Percentiles rank a stretch among this genome's conserved stretches.
Conservation (phyloP, 1,140 invertebrate genomes). For the Leguminivora glycinivorella region DNA sequence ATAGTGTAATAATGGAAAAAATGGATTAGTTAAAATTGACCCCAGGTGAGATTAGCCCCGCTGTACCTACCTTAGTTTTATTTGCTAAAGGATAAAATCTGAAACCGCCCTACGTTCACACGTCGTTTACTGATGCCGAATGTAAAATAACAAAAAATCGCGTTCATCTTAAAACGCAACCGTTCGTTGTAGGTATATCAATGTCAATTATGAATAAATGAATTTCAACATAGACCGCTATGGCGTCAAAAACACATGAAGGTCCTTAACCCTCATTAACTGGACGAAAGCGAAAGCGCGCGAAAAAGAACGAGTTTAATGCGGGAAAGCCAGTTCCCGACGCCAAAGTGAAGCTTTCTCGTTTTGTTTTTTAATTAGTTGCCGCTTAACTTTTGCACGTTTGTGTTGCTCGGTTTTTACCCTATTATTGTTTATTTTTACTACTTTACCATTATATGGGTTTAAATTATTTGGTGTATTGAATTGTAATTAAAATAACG, state of each 20-base stretch:
- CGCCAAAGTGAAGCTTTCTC: constrained; percentile 56
- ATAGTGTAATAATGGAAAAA: too few relatives aligned
- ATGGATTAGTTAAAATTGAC: too few relatives aligned
- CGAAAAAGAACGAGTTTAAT: constrained; percentile 71
- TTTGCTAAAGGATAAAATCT: too few relatives aligned
- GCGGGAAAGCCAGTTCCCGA: constrained; percentile 65
- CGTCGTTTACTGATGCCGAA: too few relatives aligned
- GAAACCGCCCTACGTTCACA: too few relatives aligned
- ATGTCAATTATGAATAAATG: background rate
- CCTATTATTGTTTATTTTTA: constrained; percentile 52
- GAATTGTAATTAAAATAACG: background rate
- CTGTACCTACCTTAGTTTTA: too few relatives aligned
- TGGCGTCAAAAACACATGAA: constrained; percentile 56
- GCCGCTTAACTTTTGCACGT: constrained; percentile 69
- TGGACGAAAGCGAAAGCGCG: constrained; percentile 69
- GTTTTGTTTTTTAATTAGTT: constrained; percentile 75
- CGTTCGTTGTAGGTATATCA: background rate
- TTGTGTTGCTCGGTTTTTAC: constrained; percentile 59
- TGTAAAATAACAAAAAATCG: too few relatives aligned
- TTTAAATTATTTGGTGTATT: background rate
- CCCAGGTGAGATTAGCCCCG: too few relatives aligned
- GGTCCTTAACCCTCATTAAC: constrained; percentile 71
- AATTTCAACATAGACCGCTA: constrained; percentile 45
- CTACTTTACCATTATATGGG: constrained; percentile 52
- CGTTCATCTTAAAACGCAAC: background rate